Evolutionary conservation across 2,888 invertebrate genomes (phyloP), one percentile per base, ranked within the genome.

Genomic region (Sinohyriopsis cumingii): DNA sequence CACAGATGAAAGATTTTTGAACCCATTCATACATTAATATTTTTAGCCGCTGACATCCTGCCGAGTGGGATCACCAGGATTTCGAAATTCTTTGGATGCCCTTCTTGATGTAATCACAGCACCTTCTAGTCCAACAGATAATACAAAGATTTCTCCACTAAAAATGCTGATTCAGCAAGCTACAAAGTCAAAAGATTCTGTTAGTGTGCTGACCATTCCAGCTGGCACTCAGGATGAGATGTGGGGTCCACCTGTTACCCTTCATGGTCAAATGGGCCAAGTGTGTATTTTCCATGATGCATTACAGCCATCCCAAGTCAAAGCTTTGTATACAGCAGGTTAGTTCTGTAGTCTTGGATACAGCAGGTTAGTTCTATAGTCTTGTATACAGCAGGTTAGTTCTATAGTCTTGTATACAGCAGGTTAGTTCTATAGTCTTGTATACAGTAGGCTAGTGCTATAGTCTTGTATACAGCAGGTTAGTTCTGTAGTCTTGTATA

Each of bases 211-310:
- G 91, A 91, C 79, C 72, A 91, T 92, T 75, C 91, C 91, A 0
- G 88, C 90, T 55, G 92, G 92, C 45, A 91, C 91, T 88, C 92
- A 93, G 83, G 92, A 93, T 77, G 91, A 91, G 1, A 90, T 92
- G 12, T 93, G 92, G 85, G 93, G 93, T 0, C 89, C 90, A 59
- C 91, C 91, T 55, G 87, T 89, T 15, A 91, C 91, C 67, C 82
- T 93, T 7, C 88, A 89, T 60, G 93, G 93, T 5, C 92, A 92
- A 81, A 79, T 93, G 3, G 92, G 92, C 0, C 90, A 91, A 20
- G 91, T 92, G 12, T 87, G 92, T 63, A 84, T 93, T 20, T 92
- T 93, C 74, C 89, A 89, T 71, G 91, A 91, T 66, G 83, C 89
- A 1, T 76, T 91, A 9, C 83, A 85, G 22, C 78, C 84, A 3